Evolutionary conservation across 1,140 invertebrate genomes (phyloP), one percentile per base, ranked within the genome.

Genomic region (Radopholus similis): DNA sequence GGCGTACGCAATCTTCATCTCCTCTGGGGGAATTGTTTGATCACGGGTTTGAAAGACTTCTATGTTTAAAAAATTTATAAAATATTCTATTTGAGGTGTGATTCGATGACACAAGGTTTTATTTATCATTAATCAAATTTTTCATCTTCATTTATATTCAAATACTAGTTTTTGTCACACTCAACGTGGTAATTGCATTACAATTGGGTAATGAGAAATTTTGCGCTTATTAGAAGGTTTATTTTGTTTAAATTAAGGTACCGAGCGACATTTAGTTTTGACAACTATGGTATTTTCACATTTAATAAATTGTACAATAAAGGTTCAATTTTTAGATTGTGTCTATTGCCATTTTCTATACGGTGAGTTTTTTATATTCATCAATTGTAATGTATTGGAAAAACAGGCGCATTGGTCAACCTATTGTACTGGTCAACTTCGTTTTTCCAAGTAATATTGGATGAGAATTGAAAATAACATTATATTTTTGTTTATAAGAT

Each of bases 371-470:
- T n/a, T n/a, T n/a, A n/a, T n/a, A n/a, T n/a, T n/a, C n/a, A n/a
- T n/a, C n/a, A n/a, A n/a, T n/a, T n/a, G n/a, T n/a, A n/a, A n/a
- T n/a, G n/a, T n/a, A n/a, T n/a, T n/a, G n/a, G n/a, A n/a, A n/a
- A n/a, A n/a, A n/a, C n/a, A n/a, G n/a, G 95, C 95, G 2, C 96
- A 99, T 84, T 99, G 95, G 96, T 94, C 97, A 83, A 95, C 94
- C 0, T 99, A 97, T 85, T 94, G 97, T 26, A 95, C 85, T 85
- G 90, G 90, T 51, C 89, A 91, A 26, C 86, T 99, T 62, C 88
- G 89, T 70, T 97, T 99, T 87, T 92, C 93, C 86, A 82, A 83
- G 83, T 83, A 66, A 38, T 63, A 47, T 21, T 56, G 11, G 35
- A 54, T 54, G 11, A 57, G 28, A 38, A 23, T 21, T 56, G 54